Conservation (phyloP, 2,797 vertebrate species). For the Mus spretus region DNA sequence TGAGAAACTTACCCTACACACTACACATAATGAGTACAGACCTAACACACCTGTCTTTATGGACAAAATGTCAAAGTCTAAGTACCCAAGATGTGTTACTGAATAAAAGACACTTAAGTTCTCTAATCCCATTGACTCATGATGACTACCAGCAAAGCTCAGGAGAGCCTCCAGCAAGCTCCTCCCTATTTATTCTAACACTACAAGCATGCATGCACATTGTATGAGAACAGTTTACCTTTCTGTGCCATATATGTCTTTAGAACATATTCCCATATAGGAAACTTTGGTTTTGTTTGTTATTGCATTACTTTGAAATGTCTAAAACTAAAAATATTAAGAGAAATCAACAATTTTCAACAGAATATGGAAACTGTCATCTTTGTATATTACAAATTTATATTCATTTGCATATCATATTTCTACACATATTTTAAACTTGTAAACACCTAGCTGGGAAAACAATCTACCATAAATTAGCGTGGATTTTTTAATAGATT, state of each 20-base stretch:
- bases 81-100: not conserved
- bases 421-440: not conserved
- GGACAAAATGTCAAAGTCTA: not conserved
- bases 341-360: slow-evolving; percentile 45
- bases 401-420: slow-evolving; percentile 5
- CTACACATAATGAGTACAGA: not conserved
- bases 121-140: not conserved
- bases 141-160: not conserved
- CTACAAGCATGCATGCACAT: not conserved
- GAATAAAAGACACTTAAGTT: not conserved
- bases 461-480: slow-evolving; percentile 13
- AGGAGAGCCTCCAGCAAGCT: not conserved
- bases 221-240: not conserved
- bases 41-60: not conserved
- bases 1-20: not conserved
- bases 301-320: slow-evolving; percentile 44
- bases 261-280: not conserved
- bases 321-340: slow-evolving; percentile 43
- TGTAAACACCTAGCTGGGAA: slow-evolving; percentile 17
- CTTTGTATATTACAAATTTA: slow-evolving; percentile 23
- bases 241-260: not conserved
- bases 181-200: not conserved
- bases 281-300: slow-evolving; percentile 26
- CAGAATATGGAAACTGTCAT: not conserved
- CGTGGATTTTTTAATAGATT: slow-evolving; percentile 37